Base-by-base conservation (phyloP, 92 coral and sea anemone genomes). In the Palythoa grandiflora region DNA sequence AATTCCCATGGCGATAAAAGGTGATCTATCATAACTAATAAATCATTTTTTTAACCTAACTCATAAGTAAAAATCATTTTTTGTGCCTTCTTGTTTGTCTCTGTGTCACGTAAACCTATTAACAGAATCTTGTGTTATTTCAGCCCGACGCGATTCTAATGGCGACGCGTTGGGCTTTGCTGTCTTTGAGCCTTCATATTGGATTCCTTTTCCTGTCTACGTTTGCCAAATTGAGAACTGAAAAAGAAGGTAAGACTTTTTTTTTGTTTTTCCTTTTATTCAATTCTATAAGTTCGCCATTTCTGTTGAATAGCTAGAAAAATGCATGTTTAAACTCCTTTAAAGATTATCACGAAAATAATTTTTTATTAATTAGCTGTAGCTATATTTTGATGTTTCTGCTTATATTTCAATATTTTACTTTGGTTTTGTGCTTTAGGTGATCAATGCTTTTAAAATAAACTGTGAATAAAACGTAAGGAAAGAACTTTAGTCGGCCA, bases 121-220 rank as follows among this genome's bases (percentile, higher is more conserved):
- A 65, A 66, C 75, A 81, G 38, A 68, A 4, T 17, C 16, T 19
- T 63, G 63, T 81, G 35, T 81, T 52, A 52, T 81, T 81, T 60
- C 75, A 81, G 86, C 75, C 50, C 63, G 75, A 68, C n/a, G 75
- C 51, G 86, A 80, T 38, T 44, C 71, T 81, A 81, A 81, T 81
- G 86, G 86, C 75, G 19, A 48, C 47, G 74, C 28, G 37, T 66
- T 81, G 71, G 60, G 11, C 38, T 20, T 71, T 40, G 59, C 17
- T 81, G 14, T 47, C 11, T 48, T 51, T 48, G 75, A 36, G 60
- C 55, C 73, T 79, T 12, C 52, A 38, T 13, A 50, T 19, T 17
- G 35, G 48, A 14, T 63, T 48, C 53, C 38, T 65, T 16, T 51
- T 81, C 38, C 86, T 65, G 21, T 48, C 36, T 39, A 38, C 59